Evolutionary conservation across 2,113 vertebrate genomes (phyloP).

Genomic region (Microcebus tavaratra): DNA sequence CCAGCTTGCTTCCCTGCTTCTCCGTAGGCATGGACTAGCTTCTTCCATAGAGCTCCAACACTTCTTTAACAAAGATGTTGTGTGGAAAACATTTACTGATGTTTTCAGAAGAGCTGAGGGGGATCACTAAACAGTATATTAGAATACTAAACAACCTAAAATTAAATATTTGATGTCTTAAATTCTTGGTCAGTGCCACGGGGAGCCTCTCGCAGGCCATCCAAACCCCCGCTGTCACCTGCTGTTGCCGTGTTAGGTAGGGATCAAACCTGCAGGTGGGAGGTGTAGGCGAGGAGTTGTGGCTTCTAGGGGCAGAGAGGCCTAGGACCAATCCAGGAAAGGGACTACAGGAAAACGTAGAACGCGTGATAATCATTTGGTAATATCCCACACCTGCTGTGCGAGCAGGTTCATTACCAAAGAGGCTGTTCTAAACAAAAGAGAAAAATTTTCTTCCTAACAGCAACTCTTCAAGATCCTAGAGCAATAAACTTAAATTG

Average conservation of each 20-base stretch:
- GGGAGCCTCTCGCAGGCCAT: neutral
- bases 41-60: neutral
- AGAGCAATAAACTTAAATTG: neutral
- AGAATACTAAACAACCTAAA: neutral
- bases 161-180: neutral
- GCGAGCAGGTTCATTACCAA: neutral
- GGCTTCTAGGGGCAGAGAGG: no score
- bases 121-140: neutral
- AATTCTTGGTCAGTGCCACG: neutral
- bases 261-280: no score
- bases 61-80: neutral
- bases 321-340: no score
- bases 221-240: neutral
- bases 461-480: neutral
- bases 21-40: neutral
- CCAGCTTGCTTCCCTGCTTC: neutral
- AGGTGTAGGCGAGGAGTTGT: no score
- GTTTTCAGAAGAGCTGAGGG: neutral
- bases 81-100: neutral
- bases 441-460: neutral
- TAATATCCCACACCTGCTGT: no score
- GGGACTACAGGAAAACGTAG: no score
- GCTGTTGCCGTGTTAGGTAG: neutral
- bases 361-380: no score
- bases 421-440: neutral